Conservation (phyloP, 1,140 invertebrate genomes). For the Trichoplusia ni region DNA sequence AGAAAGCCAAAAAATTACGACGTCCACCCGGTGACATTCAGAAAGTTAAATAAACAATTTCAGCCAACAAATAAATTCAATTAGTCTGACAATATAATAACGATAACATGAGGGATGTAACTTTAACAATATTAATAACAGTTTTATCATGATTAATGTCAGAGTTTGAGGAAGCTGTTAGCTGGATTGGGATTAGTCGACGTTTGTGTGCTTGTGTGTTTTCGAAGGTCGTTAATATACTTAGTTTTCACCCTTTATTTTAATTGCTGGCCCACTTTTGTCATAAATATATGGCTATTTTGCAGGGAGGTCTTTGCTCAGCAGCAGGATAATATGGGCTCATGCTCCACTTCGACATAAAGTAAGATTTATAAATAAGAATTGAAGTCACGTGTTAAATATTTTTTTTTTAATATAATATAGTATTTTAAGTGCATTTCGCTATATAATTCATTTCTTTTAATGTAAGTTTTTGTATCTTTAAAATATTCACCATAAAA, state of each 20-base stretch:
- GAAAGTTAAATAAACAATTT: not conserved
- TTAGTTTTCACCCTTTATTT: not conserved
- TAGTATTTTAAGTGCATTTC: no score
- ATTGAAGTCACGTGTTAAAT: no score
- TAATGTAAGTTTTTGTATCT: no score
- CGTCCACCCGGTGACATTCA: not conserved
- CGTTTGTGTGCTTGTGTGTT: constrained; percentile 13
- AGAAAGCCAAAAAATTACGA: no score
- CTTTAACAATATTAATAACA: constrained; percentile 27
- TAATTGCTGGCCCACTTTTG: no score
- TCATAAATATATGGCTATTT: no score
- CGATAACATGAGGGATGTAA: constrained; percentile 18
- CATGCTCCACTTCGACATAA: no score
- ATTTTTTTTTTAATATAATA: no score
- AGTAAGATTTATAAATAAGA: no score
- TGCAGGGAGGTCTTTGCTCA: no score
- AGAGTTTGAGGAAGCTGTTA: constrained; percentile 17
- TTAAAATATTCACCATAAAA: not conserved
- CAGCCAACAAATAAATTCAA: not conserved
- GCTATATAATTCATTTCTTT: no score
- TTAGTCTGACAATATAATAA: constrained; percentile 10
- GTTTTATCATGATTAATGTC: constrained; percentile 26
- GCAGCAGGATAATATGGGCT: no score
- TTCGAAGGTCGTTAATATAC: not conserved
- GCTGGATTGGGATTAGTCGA: constrained; percentile 14